Percentiles rank a stretch among this genome's conserved stretches.
phyloP scores from a whole-genome alignment of 1,140 invertebrate species.

The Drosophila truncata region DNA sequence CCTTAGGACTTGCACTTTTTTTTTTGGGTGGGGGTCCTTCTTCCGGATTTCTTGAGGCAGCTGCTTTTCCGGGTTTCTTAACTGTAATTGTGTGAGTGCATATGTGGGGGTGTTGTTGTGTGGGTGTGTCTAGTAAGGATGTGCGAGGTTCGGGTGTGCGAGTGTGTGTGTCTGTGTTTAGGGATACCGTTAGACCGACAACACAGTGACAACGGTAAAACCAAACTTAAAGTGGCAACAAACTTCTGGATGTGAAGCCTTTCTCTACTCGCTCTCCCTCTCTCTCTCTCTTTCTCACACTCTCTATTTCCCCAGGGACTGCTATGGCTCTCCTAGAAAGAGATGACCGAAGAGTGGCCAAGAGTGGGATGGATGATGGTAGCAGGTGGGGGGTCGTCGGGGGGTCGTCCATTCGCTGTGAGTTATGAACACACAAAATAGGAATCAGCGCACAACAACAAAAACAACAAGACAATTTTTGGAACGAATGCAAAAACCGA shows the following conservation, averaged over 20 bases:
- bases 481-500: constrained; percentile 10
- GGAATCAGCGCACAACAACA: constrained; percentile 10
- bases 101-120: neutral
- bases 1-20: constrained; percentile 13
- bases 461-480: neutral
- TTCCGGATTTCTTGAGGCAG: constrained; percentile 2
- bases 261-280: constrained; percentile 18
- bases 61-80: constrained; percentile 10
- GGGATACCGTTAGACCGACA: constrained; percentile 37
- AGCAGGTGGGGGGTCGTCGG: neutral
- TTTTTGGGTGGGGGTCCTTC: neutral
- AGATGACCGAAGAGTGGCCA: constrained; percentile 22
- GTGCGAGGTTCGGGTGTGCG: neutral
- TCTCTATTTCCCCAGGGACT: constrained; percentile 12
- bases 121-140: too few species aligned
- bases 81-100: neutral
- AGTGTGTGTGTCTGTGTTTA: neutral
- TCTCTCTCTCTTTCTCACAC: neutral
- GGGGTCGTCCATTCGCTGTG: constrained; percentile 10
- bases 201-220: constrained; percentile 39
- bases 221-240: constrained; percentile 42
- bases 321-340: constrained; percentile 11
- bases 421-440: constrained; percentile 22
- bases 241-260: constrained; percentile 34
- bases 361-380: constrained; percentile 5